Evolutionary conservation across 2,888 invertebrate species (phyloP), one percentile per base, ranked within the genome.

Genomic region (Sarcophaga subvicina): DNA sequence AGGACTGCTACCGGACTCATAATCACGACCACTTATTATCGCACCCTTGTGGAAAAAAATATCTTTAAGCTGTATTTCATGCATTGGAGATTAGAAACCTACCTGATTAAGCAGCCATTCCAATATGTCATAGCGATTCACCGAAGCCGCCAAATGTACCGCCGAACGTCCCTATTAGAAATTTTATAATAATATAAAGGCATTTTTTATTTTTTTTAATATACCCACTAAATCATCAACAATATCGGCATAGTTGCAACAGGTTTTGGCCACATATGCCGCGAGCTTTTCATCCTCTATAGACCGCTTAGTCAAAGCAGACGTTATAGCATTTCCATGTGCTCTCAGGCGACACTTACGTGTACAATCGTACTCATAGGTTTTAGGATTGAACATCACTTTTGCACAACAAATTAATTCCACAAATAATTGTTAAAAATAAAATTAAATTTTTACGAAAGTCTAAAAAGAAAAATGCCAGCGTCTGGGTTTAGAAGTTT

Each of bases 101-200:
- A 91, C 92, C 89, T 95, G 95, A 71, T 95, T 95, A 1, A 97
- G 90, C 0, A 98, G 94, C 97, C 97, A 98, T 90, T 96, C 95
- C 89, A 96, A 95, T 22, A 98, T 94, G 59, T 94, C 93, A 60
- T 94, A 94, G 88, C 96, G 95, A 2, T 96, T 97, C 89, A 96
- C 96, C 0, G 97, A 96, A 0, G 97, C 96, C 0, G 97, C 95
- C 92, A 97, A 94, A 91, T 98, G 98, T 17, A 98, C 94, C 0
- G 96, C 95, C 37, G 96, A 96, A n/a, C 97, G 95, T 11, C 98
- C 98, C 94, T 95, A 90, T 62, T 54, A 17, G 4, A 59, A 66
- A 60, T 62, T 66, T 37, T 11, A 45, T 4, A 17, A 27, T 37
- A 77, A n/a, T 20, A 45, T 49, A 25, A 22, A 67, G 17, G 59